Conservation (phyloP, 2,113 vertebrate genomes). For the Charadrius vociferus region DNA sequence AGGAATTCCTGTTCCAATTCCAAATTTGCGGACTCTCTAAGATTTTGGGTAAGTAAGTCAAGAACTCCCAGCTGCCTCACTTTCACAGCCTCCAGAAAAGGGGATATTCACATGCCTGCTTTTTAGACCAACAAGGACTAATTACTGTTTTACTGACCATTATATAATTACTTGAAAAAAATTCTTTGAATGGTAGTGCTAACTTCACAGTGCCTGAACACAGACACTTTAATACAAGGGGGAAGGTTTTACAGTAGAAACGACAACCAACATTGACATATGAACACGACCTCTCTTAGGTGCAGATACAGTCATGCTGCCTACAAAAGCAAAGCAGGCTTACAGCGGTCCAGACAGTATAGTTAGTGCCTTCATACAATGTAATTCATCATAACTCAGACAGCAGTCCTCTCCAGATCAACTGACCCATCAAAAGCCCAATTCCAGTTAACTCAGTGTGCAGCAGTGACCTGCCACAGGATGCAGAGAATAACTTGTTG, state of each 20-base stretch:
- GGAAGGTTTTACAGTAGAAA: not conserved
- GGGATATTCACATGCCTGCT: not conserved
- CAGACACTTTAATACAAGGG: not conserved
- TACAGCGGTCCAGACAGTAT: not conserved
- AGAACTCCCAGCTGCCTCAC: slow-evolving; percentile 26
- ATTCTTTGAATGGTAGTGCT: not conserved
- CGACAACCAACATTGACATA: not conserved
- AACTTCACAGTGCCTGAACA: not conserved
- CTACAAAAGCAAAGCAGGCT: not conserved
- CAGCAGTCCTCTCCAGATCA: not conserved
- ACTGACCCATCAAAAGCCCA: not conserved
- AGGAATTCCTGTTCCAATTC: slow-evolving; percentile 46
- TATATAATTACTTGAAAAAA: not conserved
- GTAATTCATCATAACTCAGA: not conserved
- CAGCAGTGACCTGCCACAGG: not conserved
- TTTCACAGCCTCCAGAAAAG: not conserved
- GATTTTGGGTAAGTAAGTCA: slow-evolving; percentile 36
- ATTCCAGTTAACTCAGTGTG: not conserved
- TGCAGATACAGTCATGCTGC: not conserved
- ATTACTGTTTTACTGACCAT: not conserved
- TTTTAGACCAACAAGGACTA: not conserved
- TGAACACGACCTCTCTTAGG: not conserved
- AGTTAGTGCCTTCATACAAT: not conserved
- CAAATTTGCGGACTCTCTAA: slow-evolving; percentile 32
- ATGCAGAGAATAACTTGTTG: not conserved